Base-by-base conservation (phyloP, 1,140 invertebrate genomes). In the Ditylenchus dipsaci region DNA sequence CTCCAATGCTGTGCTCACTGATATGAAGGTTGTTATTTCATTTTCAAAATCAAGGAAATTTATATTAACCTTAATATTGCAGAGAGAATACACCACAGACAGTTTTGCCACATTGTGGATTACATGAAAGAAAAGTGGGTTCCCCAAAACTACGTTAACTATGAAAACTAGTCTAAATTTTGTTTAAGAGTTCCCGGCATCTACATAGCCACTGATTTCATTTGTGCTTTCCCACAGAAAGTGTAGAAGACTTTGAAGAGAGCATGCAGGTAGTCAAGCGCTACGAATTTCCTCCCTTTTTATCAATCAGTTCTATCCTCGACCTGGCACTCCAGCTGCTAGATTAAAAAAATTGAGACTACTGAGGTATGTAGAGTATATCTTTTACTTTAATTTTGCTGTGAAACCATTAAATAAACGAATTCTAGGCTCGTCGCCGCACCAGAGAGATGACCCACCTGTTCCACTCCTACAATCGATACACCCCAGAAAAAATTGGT, bases 141-240 rank as follows among this genome's bases (percentile, higher is more conserved):
- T 68, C 11, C n/a, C 23, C 15, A 26, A 21, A 21, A 26, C 15
- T 5, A 7, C 3, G 3, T 7, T 5, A 21, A 21, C 3, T 7
- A 26, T 53, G 23, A 53, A 53, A 53, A 53, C 3, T 21, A 26
- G 8, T 21, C 15, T 53, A 53, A 3, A 7, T 7, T 7, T 53
- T 3, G 8, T 53, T 53, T 61, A 69, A 91, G 90, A 75, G 90
- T 94, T 1, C 89, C 90, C 0, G 89, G 89, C 3, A 87, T 97
- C 9, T 96, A 92, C 1, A 92, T 98, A 77, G 94, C 93, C 0
- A 98, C 95, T 0, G 95, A 98, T 84, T 91, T 98, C 42, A 98
- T 98, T 78, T 97, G 94, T 85, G 95, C 95, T 98, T 97, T 84
- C 95, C 95, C 0, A 95, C 91, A 1, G 95, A 98, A 87, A 96